These are phyloP conservation scores for Merluccius polli DNA, from an alignment of 2,797 vertebrate species.

Conservation along the genomic window DNA sequence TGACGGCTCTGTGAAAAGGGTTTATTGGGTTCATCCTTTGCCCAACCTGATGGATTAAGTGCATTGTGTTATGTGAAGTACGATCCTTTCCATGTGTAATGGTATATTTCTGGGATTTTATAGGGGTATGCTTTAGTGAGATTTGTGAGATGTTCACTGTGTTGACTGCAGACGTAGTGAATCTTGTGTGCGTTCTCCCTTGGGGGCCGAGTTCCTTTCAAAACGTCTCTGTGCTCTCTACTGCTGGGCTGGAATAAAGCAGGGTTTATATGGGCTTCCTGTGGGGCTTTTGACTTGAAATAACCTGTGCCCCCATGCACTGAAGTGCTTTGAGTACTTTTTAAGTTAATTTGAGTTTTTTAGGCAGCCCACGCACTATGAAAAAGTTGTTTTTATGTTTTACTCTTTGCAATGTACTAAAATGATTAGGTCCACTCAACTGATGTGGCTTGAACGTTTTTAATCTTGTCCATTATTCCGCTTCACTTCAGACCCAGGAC, in stretches of 20 bases:
- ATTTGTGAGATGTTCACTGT: not conserved
- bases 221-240: not conserved
- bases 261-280: not conserved
- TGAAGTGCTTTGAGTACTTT: not conserved
- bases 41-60: not conserved
- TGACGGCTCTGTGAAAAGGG: not conserved
- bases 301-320: not conserved
- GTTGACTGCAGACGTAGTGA: not conserved
- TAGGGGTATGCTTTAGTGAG: not conserved
- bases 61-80: not conserved
- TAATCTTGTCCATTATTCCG: conserved; percentile 28
- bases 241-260: not conserved
- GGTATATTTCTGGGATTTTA: not conserved
- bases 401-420: conserved; percentile 12
- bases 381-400: not conserved
- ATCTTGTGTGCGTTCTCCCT: not conserved
- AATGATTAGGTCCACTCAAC: conserved; percentile 23
- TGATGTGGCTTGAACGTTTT: conserved; percentile 32
- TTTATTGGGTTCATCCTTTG: not conserved
- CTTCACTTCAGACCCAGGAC: conserved; percentile 22
- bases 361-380: not conserved
- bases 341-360: not conserved
- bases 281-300: not conserved
- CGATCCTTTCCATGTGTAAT: not conserved
- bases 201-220: not conserved